These are phyloP conservation scores for Neoarius graeffei DNA, from an alignment of 2,113 vertebrate species.

Conservation along the genomic window DNA sequence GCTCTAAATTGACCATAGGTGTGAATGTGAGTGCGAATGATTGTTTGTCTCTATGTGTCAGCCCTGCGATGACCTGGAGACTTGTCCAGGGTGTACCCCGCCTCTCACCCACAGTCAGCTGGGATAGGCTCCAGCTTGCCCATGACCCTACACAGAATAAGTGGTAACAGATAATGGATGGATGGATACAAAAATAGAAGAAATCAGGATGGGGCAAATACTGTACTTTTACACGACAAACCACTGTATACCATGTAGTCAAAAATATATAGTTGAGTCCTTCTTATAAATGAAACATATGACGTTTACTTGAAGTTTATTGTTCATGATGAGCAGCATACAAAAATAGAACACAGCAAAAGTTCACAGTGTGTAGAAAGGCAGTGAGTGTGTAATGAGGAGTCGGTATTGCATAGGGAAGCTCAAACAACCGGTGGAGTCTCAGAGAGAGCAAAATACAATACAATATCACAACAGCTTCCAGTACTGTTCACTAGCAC, in stretches of 20 bases:
- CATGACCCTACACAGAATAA: too few species aligned
- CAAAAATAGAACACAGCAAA: slow-evolving; percentile 87
- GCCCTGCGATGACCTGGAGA: too few species aligned
- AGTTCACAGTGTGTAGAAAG: slow-evolving; percentile 85
- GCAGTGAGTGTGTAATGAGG: slow-evolving; percentile 72
- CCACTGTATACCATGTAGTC: background rate
- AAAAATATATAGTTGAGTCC: too few species aligned
- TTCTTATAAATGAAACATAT: background rate
- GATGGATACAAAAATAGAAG: too few species aligned
- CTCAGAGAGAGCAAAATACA: background rate
- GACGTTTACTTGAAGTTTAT: slow-evolving; percentile 53
- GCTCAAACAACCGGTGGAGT: slow-evolving; percentile 37
- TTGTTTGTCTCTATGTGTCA: too few species aligned
- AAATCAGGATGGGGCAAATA: too few species aligned
- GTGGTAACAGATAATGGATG: too few species aligned
- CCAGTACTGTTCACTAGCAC: background rate
- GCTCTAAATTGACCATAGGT: too few species aligned
- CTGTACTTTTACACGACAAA: background rate
- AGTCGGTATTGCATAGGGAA: slow-evolving; percentile 74
- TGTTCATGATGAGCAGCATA: slow-evolving; percentile 85
- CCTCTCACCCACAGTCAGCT: too few species aligned
- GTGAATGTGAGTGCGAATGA: too few species aligned
- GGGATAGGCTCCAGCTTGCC: too few species aligned
- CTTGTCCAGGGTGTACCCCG: too few species aligned
- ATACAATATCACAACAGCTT: background rate